A percentile compares a stretch with the other conserved stretches of the same genome.
Evolutionary conservation across 2,113 vertebrate species (phyloP).

Genomic region (Sprattus sprattus): DNA sequence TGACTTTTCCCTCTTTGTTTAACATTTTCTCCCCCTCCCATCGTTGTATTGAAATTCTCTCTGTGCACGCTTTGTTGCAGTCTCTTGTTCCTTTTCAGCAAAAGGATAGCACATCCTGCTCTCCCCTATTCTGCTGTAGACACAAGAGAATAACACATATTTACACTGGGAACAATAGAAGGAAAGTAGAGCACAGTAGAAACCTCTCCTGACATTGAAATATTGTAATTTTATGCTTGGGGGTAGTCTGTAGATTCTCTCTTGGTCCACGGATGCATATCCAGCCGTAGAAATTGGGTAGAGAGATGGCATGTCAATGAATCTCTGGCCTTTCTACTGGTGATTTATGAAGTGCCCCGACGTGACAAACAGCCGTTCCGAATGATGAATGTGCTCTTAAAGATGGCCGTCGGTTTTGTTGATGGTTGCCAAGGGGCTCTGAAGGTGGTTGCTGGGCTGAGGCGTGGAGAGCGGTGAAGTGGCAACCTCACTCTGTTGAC

Average conservation of each 20-base stretch:
- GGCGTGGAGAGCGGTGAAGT: background rate
- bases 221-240: background rate
- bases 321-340: constrained; percentile 12
- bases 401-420: background rate
- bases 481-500: background rate
- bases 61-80: background rate
- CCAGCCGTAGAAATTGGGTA: background rate
- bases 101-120: background rate
- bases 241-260: background rate
- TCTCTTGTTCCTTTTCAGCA: background rate
- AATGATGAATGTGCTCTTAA: constrained; percentile 34
- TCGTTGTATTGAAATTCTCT: background rate
- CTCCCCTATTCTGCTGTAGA: constrained; percentile 8
- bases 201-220: background rate
- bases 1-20: background rate
- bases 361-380: background rate
- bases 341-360: constrained; percentile 28
- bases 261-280: background rate
- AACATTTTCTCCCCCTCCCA: background rate
- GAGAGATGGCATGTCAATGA: constrained; percentile 30
- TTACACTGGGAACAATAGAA: constrained; percentile 7
- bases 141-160: constrained; percentile 24
- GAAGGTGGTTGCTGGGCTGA: constrained; percentile 3
- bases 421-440: background rate
- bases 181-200: constrained; percentile 21